Evolutionary conservation across 2,113 vertebrate species (phyloP).

Genomic region (Tiliqua scincoides): DNA sequence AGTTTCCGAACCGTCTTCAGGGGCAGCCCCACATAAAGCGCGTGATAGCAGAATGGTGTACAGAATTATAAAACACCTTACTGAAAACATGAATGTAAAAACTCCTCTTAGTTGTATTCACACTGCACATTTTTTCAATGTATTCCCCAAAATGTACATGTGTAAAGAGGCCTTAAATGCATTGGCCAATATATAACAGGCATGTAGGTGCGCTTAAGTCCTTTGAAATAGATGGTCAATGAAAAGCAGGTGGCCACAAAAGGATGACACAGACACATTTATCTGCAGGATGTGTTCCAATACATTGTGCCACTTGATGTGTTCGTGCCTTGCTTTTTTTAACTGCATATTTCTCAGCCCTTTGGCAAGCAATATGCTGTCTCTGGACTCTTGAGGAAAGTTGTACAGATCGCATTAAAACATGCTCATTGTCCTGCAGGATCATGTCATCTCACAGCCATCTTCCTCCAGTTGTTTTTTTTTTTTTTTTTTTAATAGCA

Average conservation of each 20-base stretch:
- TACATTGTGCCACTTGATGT: neutral
- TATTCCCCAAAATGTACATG: neutral
- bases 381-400: neutral
- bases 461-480: neutral
- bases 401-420: neutral
- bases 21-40: too few relatives aligned
- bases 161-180: neutral
- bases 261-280: neutral
- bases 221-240: neutral
- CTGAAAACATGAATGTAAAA: neutral
- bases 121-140: too few relatives aligned
- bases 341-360: neutral
- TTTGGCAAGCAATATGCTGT: neutral
- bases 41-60: neutral
- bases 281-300: neutral
- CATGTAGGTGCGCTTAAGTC: neutral
- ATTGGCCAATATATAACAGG: neutral
- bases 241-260: neutral
- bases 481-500: conserved; percentile 18
- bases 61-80: neutral
- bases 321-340: conserved; percentile 7
- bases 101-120: neutral
- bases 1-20: too few relatives aligned
- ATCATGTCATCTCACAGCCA: neutral
- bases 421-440: neutral